Base-by-base conservation (phyloP, 2,888 invertebrate species). In the Atrina japonica region DNA sequence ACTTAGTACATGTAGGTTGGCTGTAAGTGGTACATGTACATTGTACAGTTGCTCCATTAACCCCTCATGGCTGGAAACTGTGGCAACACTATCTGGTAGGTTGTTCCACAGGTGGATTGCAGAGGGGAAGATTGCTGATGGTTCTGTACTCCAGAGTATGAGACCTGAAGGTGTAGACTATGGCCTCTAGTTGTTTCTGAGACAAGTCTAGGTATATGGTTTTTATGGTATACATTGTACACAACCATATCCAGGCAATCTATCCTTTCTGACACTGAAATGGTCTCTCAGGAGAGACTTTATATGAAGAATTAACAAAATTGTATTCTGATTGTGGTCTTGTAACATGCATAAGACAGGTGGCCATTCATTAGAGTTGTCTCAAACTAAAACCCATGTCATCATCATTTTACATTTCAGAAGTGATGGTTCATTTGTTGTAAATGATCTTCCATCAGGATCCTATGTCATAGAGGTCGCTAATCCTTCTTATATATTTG, bases 391-490 rank as follows among this genome's bases (percentile, higher is more conserved):
- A n/a, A n/a, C n/a, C n/a, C n/a, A n/a, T n/a, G n/a, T n/a, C n/a
- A n/a, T n/a, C n/a, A n/a, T n/a, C n/a, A n/a, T n/a, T n/a, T n/a
- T n/a, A n/a, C n/a, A n/a, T n/a, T n/a, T n/a, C 83, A 95, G 95
- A 83, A 95, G 95, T 82, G 98, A 99, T 91, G 98, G 98, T 16
- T 93, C 95, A 6, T 99, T 99, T 90, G 92, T 94, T 2, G 94
- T 99, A 49, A 95, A 95, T 86, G 96, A 96, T 27, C 49, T 90
- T 6, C 88, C 88, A 40, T 84, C 88, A 23, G 90, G 90, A 9
- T 98, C 98, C 0, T 98, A 98, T 90, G 94, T 99, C 5, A 93
- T 99, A 0, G 99, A 99, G 92, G 94, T 97, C 9, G 92, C 96
- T 45, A 95, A 98, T 91, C 96, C 98, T 0, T 95, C 97, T 88